A percentile compares a stretch with the other conserved stretches of the same genome.
phyloP scores from a whole-genome alignment of 2,888 invertebrate genomes.

The Cryptophagus acutangulus region DNA sequence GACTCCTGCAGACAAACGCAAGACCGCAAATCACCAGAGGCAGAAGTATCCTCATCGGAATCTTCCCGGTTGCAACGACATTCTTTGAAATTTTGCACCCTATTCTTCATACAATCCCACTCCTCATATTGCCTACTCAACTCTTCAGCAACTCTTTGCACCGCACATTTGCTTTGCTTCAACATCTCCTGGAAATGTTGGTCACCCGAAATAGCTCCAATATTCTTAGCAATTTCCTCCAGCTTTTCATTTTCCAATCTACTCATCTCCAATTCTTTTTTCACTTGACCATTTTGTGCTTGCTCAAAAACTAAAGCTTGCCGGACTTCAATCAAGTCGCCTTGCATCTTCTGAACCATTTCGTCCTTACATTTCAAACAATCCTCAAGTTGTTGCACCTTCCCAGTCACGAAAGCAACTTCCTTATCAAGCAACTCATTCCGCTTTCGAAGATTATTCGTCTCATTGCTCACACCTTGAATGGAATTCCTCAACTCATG shows the following conservation, averaged over 20 bases:
- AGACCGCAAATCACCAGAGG: no score
- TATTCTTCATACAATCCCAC: conserved; percentile 27
- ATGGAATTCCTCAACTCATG: conserved; percentile 38
- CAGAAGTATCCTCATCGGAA: background rate
- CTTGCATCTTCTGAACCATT: background rate
- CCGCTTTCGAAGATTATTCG: conserved; percentile 27
- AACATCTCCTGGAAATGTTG: conserved; percentile 38
- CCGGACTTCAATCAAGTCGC: background rate
- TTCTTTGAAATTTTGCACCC: conserved; percentile 11
- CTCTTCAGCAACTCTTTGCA: conserved; percentile 38
- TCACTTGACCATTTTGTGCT: background rate
- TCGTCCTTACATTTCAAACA: background rate
- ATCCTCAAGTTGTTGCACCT: background rate
- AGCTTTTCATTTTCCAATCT: conserved; percentile 23
- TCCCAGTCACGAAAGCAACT: conserved; percentile 4
- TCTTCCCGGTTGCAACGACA: background rate
- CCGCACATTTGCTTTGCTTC: conserved; percentile 39
- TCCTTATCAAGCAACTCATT: conserved; percentile 27
- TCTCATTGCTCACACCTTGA: conserved; percentile 36
- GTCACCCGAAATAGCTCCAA: conserved; percentile 23
- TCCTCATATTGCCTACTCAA: conserved; percentile 34
- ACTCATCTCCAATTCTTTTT: conserved; percentile 22
- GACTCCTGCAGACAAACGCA: no score
- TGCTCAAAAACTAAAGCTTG: background rate
- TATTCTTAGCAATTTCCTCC: conserved; percentile 17